These are phyloP conservation scores for Oncorhynchus kisutch DNA, from an alignment of 2,113 vertebrate species.

Conservation along the genomic window DNA sequence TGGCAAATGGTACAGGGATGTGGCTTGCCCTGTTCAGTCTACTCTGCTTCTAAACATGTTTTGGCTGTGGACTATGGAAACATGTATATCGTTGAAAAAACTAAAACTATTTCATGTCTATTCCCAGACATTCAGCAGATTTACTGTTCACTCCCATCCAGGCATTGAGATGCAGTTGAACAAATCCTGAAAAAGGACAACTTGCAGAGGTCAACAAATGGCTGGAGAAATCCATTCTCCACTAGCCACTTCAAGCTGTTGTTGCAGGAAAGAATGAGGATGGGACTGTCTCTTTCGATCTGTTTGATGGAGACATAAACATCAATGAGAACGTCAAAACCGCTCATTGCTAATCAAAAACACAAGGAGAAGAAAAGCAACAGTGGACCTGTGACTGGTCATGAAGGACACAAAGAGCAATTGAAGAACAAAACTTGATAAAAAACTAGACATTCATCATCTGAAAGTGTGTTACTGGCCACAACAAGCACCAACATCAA, in stretches of 20 bases:
- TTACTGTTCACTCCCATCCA: conserved; percentile 88
- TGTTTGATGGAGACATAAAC: conserved; percentile 79
- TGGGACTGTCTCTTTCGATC: conserved; percentile 78
- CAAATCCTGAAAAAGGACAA: conserved; percentile 66
- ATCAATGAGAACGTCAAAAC: conserved; percentile 81
- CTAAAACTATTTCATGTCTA: conserved; percentile 68
- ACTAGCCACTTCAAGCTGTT: conserved; percentile 76
- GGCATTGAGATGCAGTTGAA: conserved; percentile 77
- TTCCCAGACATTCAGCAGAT: conserved; percentile 76
- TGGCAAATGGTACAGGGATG: conserved; percentile 82
- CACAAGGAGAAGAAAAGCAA: conserved; percentile 24
- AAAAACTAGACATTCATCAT: neutral
- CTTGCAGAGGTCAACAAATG: conserved; percentile 72
- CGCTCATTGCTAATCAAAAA: conserved; percentile 59
- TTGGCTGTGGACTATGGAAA: conserved; percentile 92
- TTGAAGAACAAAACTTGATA: conserved; percentile 6
- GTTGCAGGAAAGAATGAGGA: conserved; percentile 71
- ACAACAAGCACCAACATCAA: neutral
- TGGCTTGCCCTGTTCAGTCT: conserved; percentile 62
- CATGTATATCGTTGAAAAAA: conserved; percentile 70
- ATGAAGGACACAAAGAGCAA: conserved; percentile 1
- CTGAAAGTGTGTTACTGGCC: neutral
- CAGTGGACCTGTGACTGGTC: neutral
- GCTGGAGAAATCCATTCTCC: conserved; percentile 74
- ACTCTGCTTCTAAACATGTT: conserved; percentile 70